Base-by-base conservation (phyloP, 2,113 vertebrate genomes). In the Halcyon malimbica region DNA sequence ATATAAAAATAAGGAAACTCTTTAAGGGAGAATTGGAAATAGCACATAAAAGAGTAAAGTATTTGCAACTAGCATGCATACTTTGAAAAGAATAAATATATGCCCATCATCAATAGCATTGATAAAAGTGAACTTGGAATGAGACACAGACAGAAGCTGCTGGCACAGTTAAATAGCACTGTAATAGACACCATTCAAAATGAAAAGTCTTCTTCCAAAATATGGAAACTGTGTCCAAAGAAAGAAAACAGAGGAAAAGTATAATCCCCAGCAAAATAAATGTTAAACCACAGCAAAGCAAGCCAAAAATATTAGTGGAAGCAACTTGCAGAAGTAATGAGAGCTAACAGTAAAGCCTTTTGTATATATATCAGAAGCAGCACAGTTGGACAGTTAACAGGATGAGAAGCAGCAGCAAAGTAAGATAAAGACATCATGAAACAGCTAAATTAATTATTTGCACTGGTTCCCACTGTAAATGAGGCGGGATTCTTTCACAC, bases 391-490 rank as follows among this genome's bases (percentile, higher is more conserved):
- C 53, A 85, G 83, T 35, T 59, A 94, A 67, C 62, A 88, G 70
- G 63, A 54, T 88, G 88, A 92, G 92, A 95, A 93, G 78, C 15
- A 93, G 85, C 85, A 95, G 75, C 31, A 80, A 90, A 83, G 79
- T 59, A 88, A 92, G 90, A 96, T 90, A 92, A 95, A 93, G 90
- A 86, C 50, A 69, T 80, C 86, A 93, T 83, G 76, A 41, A 92
- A 69, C 41, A 90, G 67, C n/a, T 74, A 92, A 90, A 92, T 73
- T 67, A 92, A 83, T 96, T 85, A 93, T 93, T 92, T 97, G 67
- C 63, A 24, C 71, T 82, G 26, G n/a, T 50, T 71, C 35, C 31
- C 0, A 0, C 46, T 83, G 82, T 46, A 95, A 93, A 88, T 65
- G 88, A 96, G 75, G 63, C 62, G 37, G 90, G 82, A 96, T 53